phyloP scores from a whole-genome alignment of 2,113 vertebrate genomes.

The Corythaixoides concolor region DNA sequence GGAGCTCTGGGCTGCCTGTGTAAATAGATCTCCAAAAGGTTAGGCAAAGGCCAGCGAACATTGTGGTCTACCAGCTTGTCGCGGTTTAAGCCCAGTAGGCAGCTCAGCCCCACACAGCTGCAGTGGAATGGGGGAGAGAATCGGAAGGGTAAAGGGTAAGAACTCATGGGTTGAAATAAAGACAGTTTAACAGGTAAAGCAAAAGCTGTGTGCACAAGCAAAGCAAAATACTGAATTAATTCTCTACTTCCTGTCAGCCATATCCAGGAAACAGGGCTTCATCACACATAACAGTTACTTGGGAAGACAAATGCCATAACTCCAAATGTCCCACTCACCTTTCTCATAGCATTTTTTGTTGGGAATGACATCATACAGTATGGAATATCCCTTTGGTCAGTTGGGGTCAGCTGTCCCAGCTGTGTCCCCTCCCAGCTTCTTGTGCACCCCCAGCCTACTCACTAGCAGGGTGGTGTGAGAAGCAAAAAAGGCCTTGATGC shows the following conservation, averaged over 20 bases:
- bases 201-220: background rate
- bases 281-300: fast-evolving
- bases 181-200: background rate
- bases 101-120: background rate
- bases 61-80: conserved; percentile 2
- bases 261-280: background rate
- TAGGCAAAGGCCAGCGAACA: background rate
- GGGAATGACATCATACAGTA: too few relatives aligned
- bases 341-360: background rate
- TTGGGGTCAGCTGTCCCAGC: background rate
- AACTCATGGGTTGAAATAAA: background rate
- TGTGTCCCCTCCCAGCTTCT: background rate
- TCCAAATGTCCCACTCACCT: fast-evolving
- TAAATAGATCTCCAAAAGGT: conserved; percentile 13
- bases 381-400: background rate
- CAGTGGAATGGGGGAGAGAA: background rate
- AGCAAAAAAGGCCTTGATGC: background rate
- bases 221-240: background rate
- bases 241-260: background rate
- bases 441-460: background rate
- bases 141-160: background rate
- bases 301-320: background rate
- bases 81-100: background rate
- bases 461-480: fast-evolving
- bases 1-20: background rate